A percentile compares a stretch with the other conserved stretches of the same genome.
Conservation (phyloP, 2,888 invertebrate genomes). For the Pterostichus madidus region DNA sequence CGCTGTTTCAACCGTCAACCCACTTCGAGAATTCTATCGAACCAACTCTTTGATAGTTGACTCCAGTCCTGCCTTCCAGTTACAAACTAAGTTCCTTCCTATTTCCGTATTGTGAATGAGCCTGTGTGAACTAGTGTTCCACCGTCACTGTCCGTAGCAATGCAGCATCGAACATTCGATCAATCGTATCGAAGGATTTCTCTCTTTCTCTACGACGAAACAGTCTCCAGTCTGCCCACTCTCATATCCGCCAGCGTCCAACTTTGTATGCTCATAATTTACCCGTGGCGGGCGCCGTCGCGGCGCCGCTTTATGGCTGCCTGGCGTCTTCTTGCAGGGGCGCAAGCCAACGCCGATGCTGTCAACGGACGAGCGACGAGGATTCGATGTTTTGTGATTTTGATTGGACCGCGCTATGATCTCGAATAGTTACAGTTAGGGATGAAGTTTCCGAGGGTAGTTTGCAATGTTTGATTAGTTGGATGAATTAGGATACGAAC, state of each 20-base stretch:
- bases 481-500: background rate
- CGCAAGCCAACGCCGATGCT: slow-evolving; percentile 20
- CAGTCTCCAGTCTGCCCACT: slow-evolving; percentile 18
- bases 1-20: too few species aligned
- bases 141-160: background rate
- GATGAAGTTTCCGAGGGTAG: slow-evolving; percentile 4
- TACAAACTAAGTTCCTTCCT: background rate
- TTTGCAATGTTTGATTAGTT: slow-evolving; percentile 30
- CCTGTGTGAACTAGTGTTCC: background rate
- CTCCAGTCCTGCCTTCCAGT: too few species aligned
- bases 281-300: slow-evolving; percentile 52
- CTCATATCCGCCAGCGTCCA: slow-evolving; percentile 39
- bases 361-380: slow-evolving; percentile 26
- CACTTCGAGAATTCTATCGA: too few species aligned
- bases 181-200: slow-evolving; percentile 5
- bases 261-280: slow-evolving; percentile 61
- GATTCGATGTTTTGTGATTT: slow-evolving; percentile 33
- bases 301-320: slow-evolving; percentile 60
- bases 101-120: background rate
- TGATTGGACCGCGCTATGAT: slow-evolving; percentile 25
- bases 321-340: slow-evolving; percentile 56
- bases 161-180: slow-evolving; percentile 2
- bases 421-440: slow-evolving; percentile 12
- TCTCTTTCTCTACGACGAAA: slow-evolving; percentile 6
- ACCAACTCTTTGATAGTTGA: too few species aligned